A percentile compares a stretch with the other conserved stretches of the same genome.
These are phyloP conservation scores for Xenopus petersii DNA, from an alignment of 2,797 vertebrate species.

Conservation along the genomic window DNA sequence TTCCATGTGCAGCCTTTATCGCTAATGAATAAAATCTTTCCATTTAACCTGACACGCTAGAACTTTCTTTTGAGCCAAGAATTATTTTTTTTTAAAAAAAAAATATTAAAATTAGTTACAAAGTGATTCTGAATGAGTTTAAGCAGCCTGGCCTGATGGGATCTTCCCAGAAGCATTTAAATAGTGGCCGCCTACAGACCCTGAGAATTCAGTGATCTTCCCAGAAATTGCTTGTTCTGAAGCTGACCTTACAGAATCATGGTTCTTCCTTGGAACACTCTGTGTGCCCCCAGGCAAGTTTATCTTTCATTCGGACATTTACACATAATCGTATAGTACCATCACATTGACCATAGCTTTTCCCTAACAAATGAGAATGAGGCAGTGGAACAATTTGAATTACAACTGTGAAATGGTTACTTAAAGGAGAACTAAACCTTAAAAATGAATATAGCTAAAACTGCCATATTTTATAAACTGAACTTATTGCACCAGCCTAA, in stretches of 20 bases:
- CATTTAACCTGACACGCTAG: background rate
- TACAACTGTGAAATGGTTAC: too few relatives aligned
- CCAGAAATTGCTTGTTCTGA: conserved; percentile 16
- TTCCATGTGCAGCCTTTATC: background rate
- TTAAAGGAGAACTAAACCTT: too few relatives aligned
- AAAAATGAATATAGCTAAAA: too few relatives aligned
- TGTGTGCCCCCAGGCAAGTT: background rate
- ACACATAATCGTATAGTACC: too few relatives aligned
- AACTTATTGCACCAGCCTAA: too few relatives aligned
- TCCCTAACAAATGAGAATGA: too few relatives aligned
- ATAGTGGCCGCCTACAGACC: conserved; percentile 24
- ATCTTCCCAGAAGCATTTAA: conserved; percentile 46
- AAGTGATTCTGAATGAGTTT: conserved; percentile 14
- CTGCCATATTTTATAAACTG: too few relatives aligned
- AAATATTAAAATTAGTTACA: conserved; percentile 11
- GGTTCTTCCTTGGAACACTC: background rate
- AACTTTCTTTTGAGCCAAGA: conserved; percentile 39
- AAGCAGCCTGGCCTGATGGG: conserved; percentile 12
- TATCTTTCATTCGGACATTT: background rate
- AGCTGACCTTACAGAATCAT: conserved; percentile 14
- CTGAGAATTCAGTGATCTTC: conserved; percentile 21
- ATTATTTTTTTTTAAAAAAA: conserved; percentile 32
- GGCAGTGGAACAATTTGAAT: too few relatives aligned
- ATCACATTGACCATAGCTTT: too few relatives aligned
- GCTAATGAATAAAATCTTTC: conserved; percentile 12